These are phyloP conservation scores for Propithecus coquereli DNA, from an alignment of 2,113 vertebrate species.

Conservation along the genomic window DNA sequence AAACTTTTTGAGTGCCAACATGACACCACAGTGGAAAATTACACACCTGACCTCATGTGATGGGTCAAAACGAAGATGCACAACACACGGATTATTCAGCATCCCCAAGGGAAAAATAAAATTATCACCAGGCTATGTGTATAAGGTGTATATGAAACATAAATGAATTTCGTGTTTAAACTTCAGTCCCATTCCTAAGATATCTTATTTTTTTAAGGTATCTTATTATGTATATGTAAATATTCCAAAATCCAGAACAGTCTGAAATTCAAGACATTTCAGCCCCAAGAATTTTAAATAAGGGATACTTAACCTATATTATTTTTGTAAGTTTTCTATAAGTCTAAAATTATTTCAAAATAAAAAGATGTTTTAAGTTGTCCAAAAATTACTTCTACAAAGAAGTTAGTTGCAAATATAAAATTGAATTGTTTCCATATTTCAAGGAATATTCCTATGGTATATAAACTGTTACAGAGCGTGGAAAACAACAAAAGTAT, in stretches of 20 bases:
- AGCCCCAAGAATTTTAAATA: neutral
- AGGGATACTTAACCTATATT: neutral
- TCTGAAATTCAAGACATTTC: neutral
- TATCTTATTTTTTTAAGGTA: neutral
- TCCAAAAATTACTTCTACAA: neutral
- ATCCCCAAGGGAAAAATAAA: neutral
- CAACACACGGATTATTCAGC: neutral
- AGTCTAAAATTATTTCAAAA: neutral
- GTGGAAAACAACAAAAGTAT: neutral
- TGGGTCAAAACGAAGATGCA: neutral
- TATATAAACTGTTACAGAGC: neutral
- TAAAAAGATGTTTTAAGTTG: neutral
- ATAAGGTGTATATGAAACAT: neutral
- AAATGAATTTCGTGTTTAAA: neutral
- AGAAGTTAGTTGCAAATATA: neutral
- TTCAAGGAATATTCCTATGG: neutral
- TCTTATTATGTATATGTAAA: neutral
- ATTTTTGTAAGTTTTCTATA: neutral
- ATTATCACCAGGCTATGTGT: neutral
- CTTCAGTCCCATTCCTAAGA: neutral
- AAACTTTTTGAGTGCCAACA: neutral
- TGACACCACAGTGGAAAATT: neutral
- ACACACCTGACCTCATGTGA: neutral
- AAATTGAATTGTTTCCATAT: neutral
- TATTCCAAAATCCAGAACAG: neutral